A percentile compares a stretch with the other conserved stretches of the same genome.
These are phyloP conservation scores for Trogon melanurus DNA, from an alignment of 2,113 vertebrate genomes.

Conservation along the genomic window DNA sequence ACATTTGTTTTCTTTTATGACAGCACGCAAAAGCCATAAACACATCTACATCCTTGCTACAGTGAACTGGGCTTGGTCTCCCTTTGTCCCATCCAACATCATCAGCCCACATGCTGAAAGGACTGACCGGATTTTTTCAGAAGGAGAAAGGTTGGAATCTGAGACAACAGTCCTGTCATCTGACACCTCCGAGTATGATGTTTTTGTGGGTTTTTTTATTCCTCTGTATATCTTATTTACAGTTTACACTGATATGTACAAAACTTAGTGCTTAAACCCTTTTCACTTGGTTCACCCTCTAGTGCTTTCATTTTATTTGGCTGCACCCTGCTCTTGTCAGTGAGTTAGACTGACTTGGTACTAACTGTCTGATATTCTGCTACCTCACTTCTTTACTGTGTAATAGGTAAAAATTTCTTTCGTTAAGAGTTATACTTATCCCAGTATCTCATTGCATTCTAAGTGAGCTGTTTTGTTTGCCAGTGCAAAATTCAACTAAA, in stretches of 20 bases:
- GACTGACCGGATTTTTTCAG: background rate
- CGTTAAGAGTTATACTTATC: background rate
- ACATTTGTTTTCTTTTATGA: background rate
- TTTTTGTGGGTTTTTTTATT: background rate
- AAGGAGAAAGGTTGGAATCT: background rate
- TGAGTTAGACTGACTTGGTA: background rate
- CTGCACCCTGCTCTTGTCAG: background rate
- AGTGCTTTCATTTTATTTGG: background rate
- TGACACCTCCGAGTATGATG: background rate
- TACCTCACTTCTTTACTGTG: background rate
- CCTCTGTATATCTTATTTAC: background rate
- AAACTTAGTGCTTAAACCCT: background rate
- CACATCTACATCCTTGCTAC: background rate
- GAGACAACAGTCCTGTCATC: background rate
- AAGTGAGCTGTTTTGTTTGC: background rate
- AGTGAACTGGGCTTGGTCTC: background rate
- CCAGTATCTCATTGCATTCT: background rate
- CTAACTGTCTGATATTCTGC: background rate
- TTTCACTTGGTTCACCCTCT: background rate
- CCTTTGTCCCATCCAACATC: background rate
- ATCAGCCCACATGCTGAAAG: background rate
- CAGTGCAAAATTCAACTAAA: background rate
- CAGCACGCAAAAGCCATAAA: background rate
- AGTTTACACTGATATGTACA: background rate
- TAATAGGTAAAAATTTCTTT: background rate